Base-by-base conservation (phyloP, 2,113 vertebrate species). In the Meles meles region DNA sequence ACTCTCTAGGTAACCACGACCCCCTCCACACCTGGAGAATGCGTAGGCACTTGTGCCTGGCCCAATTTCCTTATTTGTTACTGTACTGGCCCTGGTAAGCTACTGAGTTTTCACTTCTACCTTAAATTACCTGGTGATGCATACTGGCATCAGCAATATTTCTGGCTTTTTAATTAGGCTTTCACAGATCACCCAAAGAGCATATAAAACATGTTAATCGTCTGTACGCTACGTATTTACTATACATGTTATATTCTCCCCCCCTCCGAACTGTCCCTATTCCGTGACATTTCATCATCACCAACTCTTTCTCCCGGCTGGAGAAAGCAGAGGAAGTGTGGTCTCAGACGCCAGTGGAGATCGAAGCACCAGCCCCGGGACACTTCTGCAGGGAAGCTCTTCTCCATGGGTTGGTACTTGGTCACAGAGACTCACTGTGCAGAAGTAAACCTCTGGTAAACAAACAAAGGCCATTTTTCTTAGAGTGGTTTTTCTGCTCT, bases 11-110 rank as follows among this genome's bases (percentile, higher is more conserved):
- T 69, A 95, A 34, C 14, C 49, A 5, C 49, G 34, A 0, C 23
- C 49, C 34, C 52, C 39, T 20, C 6, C 0, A 12, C 2, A 39
- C 12, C 13, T 11, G 5, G 2, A 1, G 21, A 29, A n/a, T 61
- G 8, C 9, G 14, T 29, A 3, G 20, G 12, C 21, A 34, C n/a
- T 18, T 20, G 9, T 6, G 1, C 23, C 11, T 52, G 14, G 42
- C 55, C 42, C 37, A 1, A n/a, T 44, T n/a, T 87, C 82, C 63
- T 71, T 52, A 18, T 47, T 34, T 52, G 20, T 47, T 63, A 23
- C 34, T 52, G 29, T 23, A 3, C 55, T 6, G 29, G 42, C n/a
- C 15, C 6, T 44, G 27, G 42, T 17, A 72, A 65, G 27, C 12
- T 72, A 31, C 79, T 29, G 67, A 59, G 25, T 42, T 61, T 52